A percentile compares a stretch with the other conserved stretches of the same genome.
Conservation (phyloP, 2,113 vertebrate species). For the Callithrix jacchus region DNA sequence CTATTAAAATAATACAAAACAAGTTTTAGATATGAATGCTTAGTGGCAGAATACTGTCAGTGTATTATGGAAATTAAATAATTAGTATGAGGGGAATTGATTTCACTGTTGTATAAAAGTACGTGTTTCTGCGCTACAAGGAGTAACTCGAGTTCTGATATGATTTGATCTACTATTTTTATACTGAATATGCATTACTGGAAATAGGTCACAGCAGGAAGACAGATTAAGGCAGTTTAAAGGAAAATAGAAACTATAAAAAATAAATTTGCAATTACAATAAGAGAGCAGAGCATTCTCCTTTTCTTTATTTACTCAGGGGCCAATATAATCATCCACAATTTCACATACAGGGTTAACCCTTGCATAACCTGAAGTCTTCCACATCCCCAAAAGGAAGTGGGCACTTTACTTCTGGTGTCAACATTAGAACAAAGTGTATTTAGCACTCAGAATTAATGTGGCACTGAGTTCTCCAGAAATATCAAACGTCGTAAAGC, state of each 20-base stretch:
- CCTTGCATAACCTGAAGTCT: background rate
- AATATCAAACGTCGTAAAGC: slow-evolving; percentile 14
- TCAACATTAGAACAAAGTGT: background rate
- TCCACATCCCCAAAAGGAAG: background rate
- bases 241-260: slow-evolving; percentile 79
- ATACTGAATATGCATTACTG: slow-evolving; percentile 80
- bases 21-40: slow-evolving; percentile 66
- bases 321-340: slow-evolving; percentile 41
- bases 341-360: slow-evolving; percentile 57
- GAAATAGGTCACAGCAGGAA: slow-evolving; percentile 81
- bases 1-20: slow-evolving; percentile 71
- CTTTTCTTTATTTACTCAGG: slow-evolving; percentile 72
- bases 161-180: slow-evolving; percentile 80
- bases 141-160: slow-evolving; percentile 73
- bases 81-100: slow-evolving; percentile 74
- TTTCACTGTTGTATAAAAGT: slow-evolving; percentile 74
- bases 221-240: slow-evolving; percentile 81
- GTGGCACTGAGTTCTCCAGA: background rate
- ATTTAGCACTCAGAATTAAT: slow-evolving; percentile 13
- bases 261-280: slow-evolving; percentile 82
- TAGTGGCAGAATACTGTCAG: slow-evolving; percentile 57
- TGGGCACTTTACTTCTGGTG: background rate
- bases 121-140: slow-evolving; percentile 60
- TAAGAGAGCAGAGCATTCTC: slow-evolving; percentile 68
- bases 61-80: slow-evolving; percentile 78